Evolutionary conservation across 2,888 invertebrate genomes (phyloP).

Genomic region (Acleris holmiana): DNA sequence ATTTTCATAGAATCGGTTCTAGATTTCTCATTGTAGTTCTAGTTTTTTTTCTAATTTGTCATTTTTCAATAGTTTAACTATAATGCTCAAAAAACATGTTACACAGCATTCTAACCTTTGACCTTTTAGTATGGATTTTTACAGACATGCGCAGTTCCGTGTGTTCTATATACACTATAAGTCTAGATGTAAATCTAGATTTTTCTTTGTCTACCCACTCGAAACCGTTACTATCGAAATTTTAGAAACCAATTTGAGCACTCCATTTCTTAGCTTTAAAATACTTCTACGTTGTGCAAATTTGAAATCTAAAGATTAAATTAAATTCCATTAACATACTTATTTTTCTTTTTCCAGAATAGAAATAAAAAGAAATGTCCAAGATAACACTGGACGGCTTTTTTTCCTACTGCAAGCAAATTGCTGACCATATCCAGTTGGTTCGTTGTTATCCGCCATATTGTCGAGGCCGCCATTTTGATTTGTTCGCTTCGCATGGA

Average conservation of each 20-base stretch:
- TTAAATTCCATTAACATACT: conserved; percentile 36
- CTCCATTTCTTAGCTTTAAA: too few relatives aligned
- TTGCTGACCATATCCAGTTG: conserved; percentile 83
- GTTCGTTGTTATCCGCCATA: conserved; percentile 75
- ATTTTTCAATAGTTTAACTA: conserved; percentile 35
- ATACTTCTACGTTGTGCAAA: too few relatives aligned
- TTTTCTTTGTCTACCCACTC: too few relatives aligned
- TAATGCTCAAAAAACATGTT: neutral
- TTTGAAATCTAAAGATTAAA: too few relatives aligned
- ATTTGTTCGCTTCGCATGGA: conserved; percentile 40
- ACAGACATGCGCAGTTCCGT: conserved; percentile 48
- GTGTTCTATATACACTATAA: conserved; percentile 36
- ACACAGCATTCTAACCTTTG: conserved; percentile 39
- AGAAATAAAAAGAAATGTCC: conserved; percentile 73
- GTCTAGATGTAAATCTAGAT: neutral
- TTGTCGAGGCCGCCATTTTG: conserved; percentile 54
- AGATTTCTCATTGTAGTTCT: conserved; percentile 41
- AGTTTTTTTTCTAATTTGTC: conserved; percentile 39
- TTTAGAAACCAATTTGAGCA: too few relatives aligned
- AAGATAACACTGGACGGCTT: conserved; percentile 82
- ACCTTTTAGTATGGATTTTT: conserved; percentile 51
- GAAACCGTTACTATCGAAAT: too few relatives aligned
- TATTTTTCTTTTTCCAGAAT: conserved; percentile 77
- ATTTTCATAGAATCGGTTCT: conserved; percentile 31
- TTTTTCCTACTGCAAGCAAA: conserved; percentile 84